phyloP scores from a whole-genome alignment of 2,797 vertebrate species.

The Phalloptychus januarius region DNA sequence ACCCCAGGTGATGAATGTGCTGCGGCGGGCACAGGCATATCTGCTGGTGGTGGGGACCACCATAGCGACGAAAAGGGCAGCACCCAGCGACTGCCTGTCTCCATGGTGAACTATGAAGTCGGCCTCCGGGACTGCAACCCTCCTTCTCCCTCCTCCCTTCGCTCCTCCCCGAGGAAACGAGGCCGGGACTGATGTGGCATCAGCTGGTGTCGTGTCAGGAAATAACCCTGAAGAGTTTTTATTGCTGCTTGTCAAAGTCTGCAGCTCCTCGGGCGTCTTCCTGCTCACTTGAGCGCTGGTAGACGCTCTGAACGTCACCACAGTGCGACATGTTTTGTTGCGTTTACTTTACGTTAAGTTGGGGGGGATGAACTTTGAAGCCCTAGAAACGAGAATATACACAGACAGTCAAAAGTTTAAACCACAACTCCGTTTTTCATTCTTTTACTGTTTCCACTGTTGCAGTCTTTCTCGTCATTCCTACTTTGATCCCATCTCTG shows the following conservation, averaged over 20 bases:
- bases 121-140: slow-evolving; percentile 48
- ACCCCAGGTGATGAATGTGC: slow-evolving; percentile 58
- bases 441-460: slow-evolving; percentile 38
- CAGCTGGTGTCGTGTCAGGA: slow-evolving; percentile 57
- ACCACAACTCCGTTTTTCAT: slow-evolving; percentile 13
- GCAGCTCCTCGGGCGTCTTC: slow-evolving; percentile 15
- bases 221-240: slow-evolving; percentile 21
- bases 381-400: neutral
- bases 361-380: neutral
- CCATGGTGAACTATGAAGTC: slow-evolving; percentile 65
- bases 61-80: slow-evolving; percentile 73
- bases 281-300: slow-evolving; percentile 22
- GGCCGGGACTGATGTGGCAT: slow-evolving; percentile 51
- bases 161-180: slow-evolving; percentile 12
- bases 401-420: neutral
- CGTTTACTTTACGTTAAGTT: neutral
- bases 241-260: slow-evolving; percentile 1
- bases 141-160: neutral
- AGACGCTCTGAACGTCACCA: slow-evolving; percentile 6
- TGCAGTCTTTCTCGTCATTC: slow-evolving; percentile 37
- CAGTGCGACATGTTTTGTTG: neutral
- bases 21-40: slow-evolving; percentile 60
- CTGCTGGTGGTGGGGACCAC: slow-evolving; percentile 56
- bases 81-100: slow-evolving; percentile 61
- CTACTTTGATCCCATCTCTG: slow-evolving; percentile 44